These are phyloP conservation scores for Onychomys leucogaster DNA, from an alignment of 2,797 vertebrate species.

Conservation along the genomic window DNA sequence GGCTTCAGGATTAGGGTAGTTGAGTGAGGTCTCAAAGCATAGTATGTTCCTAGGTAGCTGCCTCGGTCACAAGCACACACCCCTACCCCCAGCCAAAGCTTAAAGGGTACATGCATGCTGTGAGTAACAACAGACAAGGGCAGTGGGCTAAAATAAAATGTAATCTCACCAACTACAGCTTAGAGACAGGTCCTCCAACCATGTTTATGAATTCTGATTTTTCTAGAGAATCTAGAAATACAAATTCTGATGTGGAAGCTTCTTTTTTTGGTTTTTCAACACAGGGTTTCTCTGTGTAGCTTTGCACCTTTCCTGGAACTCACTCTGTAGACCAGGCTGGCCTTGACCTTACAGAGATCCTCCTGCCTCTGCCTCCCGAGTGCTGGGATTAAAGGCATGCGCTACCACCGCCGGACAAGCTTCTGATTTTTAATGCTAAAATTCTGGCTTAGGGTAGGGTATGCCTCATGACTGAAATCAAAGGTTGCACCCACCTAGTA, in stretches of 20 bases:
- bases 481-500: neutral
- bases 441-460: neutral
- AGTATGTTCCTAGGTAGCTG: neutral
- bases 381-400: too few relatives aligned
- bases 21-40: neutral
- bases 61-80: too few relatives aligned
- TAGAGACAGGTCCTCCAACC: neutral
- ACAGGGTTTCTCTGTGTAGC: too few relatives aligned
- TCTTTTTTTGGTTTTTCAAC: too few relatives aligned
- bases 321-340: too few relatives aligned
- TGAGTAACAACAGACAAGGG: neutral
- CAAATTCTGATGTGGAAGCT: neutral
- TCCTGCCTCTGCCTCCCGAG: too few relatives aligned
- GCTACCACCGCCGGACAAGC: too few relatives aligned
- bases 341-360: too few relatives aligned
- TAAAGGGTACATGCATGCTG: neutral
- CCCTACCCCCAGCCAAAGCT: neutral
- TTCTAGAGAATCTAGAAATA: neutral
- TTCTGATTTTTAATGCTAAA: neutral
- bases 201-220: neutral
- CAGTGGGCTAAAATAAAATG: neutral
- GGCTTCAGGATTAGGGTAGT: accelerated
- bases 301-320: too few relatives aligned
- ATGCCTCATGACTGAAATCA: neutral
- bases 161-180: neutral